Base-by-base conservation (phyloP, 2,888 invertebrate genomes). In the Latrodectus elegans region DNA sequence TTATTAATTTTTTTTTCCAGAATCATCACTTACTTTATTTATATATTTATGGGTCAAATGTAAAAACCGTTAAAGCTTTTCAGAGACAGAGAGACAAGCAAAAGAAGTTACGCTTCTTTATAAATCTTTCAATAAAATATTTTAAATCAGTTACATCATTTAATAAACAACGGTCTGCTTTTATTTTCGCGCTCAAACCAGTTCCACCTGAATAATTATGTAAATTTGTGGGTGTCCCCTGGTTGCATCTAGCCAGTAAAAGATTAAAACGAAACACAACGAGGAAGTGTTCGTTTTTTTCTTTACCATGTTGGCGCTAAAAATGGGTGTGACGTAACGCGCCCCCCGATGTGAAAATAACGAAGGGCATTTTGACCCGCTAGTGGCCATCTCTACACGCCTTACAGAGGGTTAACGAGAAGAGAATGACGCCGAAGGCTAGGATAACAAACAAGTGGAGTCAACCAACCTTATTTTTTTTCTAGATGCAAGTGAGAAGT, bases 331-430 rank as follows among this genome's bases (percentile, higher is more conserved):
- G 74, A 81, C 55, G 74, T 74, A 17, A 81, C 60, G 81, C 81
- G 70, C 82, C 74, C 81, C 82, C 82, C 65, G 81, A 74, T 81
- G 81, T 67, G 81, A 81, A 73, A 81, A 74, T 74, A 81, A 81
- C 81, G 73, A 81, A 52, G 67, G 81, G 65, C 81, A 53, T 72
- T 72, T 49, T 81, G 81, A 81, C 81, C 81, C 67, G 22, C 52
- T 53, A n/a, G 38, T 71, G 51, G 71, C 51, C 38, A 70, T 70
- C 73, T 53, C 26, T 53, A 73, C 73, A 52, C 74, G 72, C 64
- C 72, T 38, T 72, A 64, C 22, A 60, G 65, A 49, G 70, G 72
- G 65, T 80, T 80, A 80, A 80, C 80, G 72, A 80, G 73, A 81
- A 67, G 17, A 53, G 73, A 81, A 53, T 74, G 81, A 74, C 81